phyloP scores from a whole-genome alignment of 2,113 vertebrate genomes.

The Pteropus alecto region DNA sequence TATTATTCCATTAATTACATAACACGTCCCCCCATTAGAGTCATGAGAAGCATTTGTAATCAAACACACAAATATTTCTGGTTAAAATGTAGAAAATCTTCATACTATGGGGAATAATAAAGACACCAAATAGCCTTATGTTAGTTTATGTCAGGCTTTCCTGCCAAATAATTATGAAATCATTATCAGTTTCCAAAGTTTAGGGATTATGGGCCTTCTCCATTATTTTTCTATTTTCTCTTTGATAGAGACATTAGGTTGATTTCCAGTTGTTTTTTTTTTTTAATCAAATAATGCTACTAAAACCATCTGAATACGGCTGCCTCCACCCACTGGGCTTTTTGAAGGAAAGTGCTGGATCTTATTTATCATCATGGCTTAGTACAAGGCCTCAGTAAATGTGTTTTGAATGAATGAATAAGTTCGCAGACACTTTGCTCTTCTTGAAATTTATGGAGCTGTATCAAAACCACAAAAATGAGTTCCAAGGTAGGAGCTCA shows the following conservation, averaged over 20 bases:
- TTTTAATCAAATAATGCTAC: not conserved
- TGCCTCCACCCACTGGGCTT: not conserved
- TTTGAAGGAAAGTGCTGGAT: not conserved
- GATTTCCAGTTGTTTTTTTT: not conserved
- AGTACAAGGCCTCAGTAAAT: not conserved
- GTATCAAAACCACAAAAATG: conserved; percentile 18
- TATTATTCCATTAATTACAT: too few species aligned
- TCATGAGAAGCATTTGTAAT: not conserved
- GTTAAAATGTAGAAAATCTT: conserved; percentile 24
- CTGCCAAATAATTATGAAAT: not conserved
- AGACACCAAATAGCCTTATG: not conserved
- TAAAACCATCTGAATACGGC: not conserved
- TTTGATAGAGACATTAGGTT: not conserved
- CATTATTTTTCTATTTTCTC: conserved; percentile 3
- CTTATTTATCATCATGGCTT: not conserved
- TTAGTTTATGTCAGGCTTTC: not conserved
- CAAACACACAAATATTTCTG: not conserved
- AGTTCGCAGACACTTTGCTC: not conserved
- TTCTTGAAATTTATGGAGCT: not conserved
- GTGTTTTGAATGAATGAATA: conserved; percentile 29
- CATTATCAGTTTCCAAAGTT: not conserved
- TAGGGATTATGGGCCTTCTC: not conserved
- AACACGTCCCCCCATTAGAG: too few species aligned
- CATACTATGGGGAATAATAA: not conserved
- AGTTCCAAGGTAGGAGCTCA: not conserved